Conservation (phyloP, 2,888 invertebrate species). For the Hedya salicella region DNA sequence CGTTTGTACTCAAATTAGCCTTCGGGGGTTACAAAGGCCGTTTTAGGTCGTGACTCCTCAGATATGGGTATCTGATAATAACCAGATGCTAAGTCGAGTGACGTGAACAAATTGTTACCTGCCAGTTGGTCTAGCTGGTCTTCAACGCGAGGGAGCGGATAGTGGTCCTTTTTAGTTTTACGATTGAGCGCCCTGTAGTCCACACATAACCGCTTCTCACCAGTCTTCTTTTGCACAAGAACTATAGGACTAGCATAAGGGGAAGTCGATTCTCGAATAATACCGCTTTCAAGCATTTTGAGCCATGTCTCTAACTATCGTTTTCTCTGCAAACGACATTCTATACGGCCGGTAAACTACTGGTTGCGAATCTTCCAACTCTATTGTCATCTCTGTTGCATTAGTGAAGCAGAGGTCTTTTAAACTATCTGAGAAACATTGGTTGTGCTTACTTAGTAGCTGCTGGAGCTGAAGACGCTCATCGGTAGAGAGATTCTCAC, state of each 20-base stretch:
- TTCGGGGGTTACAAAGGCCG: slow-evolving; percentile 37
- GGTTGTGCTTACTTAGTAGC: slow-evolving; percentile 20
- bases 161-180: slow-evolving; percentile 50
- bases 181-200: slow-evolving; percentile 51
- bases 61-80: slow-evolving; percentile 48
- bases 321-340: slow-evolving; percentile 38
- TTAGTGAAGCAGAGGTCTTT: slow-evolving; percentile 22
- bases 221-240: slow-evolving; percentile 44
- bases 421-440: slow-evolving; percentile 35
- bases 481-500: not conserved
- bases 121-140: slow-evolving; percentile 27
- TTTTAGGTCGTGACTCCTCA: slow-evolving; percentile 36
- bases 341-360: slow-evolving; percentile 45
- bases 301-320: slow-evolving; percentile 44
- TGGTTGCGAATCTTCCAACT: slow-evolving; percentile 32
- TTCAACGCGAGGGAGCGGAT: slow-evolving; percentile 35
- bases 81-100: slow-evolving; percentile 24
- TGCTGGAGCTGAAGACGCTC: slow-evolving; percentile 16
- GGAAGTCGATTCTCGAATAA: slow-evolving; percentile 46
- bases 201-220: too few relatives aligned
- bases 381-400: slow-evolving; percentile 43
- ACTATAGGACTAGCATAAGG: slow-evolving; percentile 50
- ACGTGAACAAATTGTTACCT: slow-evolving; percentile 25
- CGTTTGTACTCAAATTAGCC: slow-evolving; percentile 39
- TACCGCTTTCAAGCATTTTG: slow-evolving; percentile 47